A percentile compares a stretch with the other conserved stretches of the same genome.
These are phyloP conservation scores for Watsonalla cultraria DNA, from an alignment of 2,888 invertebrate species.

Conservation along the genomic window DNA sequence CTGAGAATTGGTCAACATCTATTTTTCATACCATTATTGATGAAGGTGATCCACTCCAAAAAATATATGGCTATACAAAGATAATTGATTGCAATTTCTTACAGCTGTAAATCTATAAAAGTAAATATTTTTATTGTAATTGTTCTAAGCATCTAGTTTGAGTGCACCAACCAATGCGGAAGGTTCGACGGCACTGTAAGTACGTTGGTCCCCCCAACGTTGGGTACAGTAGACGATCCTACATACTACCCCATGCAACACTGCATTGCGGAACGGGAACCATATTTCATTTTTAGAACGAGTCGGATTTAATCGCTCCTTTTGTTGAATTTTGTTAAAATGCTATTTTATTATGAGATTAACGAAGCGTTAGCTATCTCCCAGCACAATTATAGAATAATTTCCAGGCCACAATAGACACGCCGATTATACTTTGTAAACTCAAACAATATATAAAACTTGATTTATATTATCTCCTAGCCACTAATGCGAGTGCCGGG, in stretches of 20 bases:
- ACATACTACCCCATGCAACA: slow-evolving; percentile 64
- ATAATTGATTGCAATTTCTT: too few species aligned
- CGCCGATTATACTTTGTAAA: neutral
- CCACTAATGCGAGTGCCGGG: neutral
- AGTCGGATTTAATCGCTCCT: slow-evolving; percentile 55
- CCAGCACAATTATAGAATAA: slow-evolving; percentile 24
- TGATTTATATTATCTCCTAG: neutral
- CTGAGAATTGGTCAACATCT: too few species aligned
- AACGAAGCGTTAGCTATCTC: slow-evolving; percentile 50
- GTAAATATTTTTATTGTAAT: too few species aligned
- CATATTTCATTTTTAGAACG: slow-evolving; percentile 72
- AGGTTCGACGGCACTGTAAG: too few species aligned
- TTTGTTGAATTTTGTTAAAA: slow-evolving; percentile 66
- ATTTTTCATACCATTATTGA: too few species aligned
- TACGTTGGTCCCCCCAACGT: slow-evolving; percentile 7
- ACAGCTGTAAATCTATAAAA: too few species aligned
- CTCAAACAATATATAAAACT: neutral
- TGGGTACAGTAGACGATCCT: slow-evolving; percentile 22
- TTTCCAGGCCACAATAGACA: slow-evolving; percentile 3
- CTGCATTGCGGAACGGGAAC: slow-evolving; percentile 73
- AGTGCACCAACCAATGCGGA: too few species aligned
- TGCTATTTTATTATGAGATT: slow-evolving; percentile 54
- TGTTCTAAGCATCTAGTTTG: too few species aligned
- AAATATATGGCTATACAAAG: too few species aligned
- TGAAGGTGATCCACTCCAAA: too few species aligned